Base-by-base conservation (phyloP, 2,113 vertebrate genomes). In the Gopherus evgoodei region DNA sequence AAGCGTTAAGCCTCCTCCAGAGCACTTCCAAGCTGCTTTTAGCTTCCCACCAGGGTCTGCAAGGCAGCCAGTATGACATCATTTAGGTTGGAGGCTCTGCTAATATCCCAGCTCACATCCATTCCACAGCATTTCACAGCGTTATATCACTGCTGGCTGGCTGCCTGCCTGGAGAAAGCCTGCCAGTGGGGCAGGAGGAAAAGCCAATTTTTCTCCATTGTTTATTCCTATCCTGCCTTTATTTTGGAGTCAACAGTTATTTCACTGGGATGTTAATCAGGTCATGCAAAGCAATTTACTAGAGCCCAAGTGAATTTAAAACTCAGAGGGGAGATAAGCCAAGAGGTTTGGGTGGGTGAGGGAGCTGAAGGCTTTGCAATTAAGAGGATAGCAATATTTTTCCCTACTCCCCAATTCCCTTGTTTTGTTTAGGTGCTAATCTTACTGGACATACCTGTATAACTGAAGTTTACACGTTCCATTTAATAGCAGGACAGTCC, bases 181-280 rank as follows among this genome's bases (percentile, higher is more conserved):
- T 94, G 91, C 54, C 93, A 92, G 86, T 56, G 95, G 95, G 95
- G 88, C 86, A 85, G 93, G 84, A 78, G 27, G 1, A 94, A 96
- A 6, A 96, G 97, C 97, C 97, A 97, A 19, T 94, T 95, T 52
- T 10, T 81, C 42, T 42, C 88, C 94, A 5, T 29, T 96, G 96
- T 97, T 97, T 97, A 96, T 96, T 84, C 93, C 92, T 76, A 44
- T 3, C 84, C 95, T 96, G 96, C 96, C 95, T 97, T 96, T 94
- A 96, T 97, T 97, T 47, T 96, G 96, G 96, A 97, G 88, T 96
- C 96, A 96, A 97, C 93, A 95, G 93, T 93, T 76, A 91, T 96
- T 95, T 95, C 81, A 10, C 50, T 92, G 92, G 89, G 94, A 89
- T 94, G 96, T 94, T 89, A 94, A 96, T 95, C 93, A 94, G 94